Conservation (phyloP, 2,888 invertebrate species). For the Trichogramma evanescens region DNA sequence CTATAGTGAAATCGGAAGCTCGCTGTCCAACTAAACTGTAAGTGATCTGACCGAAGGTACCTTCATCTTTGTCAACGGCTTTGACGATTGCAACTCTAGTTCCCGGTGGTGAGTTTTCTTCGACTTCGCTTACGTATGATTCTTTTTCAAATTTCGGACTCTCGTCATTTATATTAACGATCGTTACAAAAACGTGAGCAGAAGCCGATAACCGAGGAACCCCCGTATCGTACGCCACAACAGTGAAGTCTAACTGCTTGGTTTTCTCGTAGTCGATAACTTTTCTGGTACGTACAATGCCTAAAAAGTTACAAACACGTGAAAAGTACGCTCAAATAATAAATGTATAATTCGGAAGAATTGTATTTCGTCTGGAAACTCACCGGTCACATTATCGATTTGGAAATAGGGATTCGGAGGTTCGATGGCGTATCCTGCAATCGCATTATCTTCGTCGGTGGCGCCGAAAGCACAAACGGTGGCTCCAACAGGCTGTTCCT, state of each 20-base stretch:
- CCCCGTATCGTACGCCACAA: constrained; percentile 79
- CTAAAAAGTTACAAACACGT: constrained; percentile 42
- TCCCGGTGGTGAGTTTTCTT: constrained; percentile 69
- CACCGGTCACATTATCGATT: constrained; percentile 74
- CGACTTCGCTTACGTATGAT: constrained; percentile 63
- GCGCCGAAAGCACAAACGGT: constrained; percentile 71
- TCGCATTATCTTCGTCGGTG: constrained; percentile 75
- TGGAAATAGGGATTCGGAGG: constrained; percentile 70
- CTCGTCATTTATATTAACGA: constrained; percentile 83
- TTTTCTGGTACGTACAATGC: constrained; percentile 67
- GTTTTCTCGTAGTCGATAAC: constrained; percentile 79
- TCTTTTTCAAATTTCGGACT: constrained; percentile 67
- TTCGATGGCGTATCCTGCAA: constrained; percentile 65
- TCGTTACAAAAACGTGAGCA: constrained; percentile 68
- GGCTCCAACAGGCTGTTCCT: constrained; percentile 76
- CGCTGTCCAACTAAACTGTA: constrained; percentile 73
- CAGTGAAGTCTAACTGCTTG: constrained; percentile 69
- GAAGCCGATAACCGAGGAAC: constrained; percentile 74
- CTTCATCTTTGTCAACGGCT: constrained; percentile 73
- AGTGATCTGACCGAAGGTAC: constrained; percentile 66
- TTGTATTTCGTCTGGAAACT: constrained; percentile 20
- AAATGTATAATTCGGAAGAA: background rate
- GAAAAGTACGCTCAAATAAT: background rate
- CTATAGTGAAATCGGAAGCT: constrained; percentile 66
- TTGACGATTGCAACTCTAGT: constrained; percentile 66